Percentiles rank a stretch among this genome's conserved stretches.
These are phyloP conservation scores for Drosophila atripex DNA, from an alignment of 2,888 invertebrate species.

Conservation along the genomic window DNA sequence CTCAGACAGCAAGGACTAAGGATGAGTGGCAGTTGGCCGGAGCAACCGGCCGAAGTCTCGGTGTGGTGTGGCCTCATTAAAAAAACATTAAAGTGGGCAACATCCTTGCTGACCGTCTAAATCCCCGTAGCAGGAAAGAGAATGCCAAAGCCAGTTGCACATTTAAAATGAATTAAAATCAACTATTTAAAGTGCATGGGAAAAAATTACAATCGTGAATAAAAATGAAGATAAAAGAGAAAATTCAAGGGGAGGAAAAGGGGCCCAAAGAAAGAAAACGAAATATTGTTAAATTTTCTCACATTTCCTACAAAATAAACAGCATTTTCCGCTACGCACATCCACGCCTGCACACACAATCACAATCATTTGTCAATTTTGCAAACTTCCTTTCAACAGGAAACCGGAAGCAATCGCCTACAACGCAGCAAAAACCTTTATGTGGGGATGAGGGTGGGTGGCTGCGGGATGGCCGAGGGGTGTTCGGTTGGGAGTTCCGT, in stretches of 20 bases:
- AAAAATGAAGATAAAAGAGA: constrained; percentile 24
- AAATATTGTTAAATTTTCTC: constrained; percentile 70
- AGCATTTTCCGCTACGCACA: constrained; percentile 60
- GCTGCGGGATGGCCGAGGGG: background rate
- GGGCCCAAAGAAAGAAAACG: constrained; percentile 20
- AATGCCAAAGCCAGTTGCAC: constrained; percentile 40
- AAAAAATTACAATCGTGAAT: constrained; percentile 9
- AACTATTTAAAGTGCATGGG: constrained; percentile 37
- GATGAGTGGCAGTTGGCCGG: constrained; percentile 35
- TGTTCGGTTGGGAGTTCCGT: background rate
- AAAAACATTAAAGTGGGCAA: constrained; percentile 76
- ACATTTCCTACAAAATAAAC: constrained; percentile 71
- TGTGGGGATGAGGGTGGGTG: background rate
- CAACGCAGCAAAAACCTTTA: constrained; percentile 49
- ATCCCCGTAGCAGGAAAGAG: constrained; percentile 9
- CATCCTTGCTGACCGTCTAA: constrained; percentile 36
- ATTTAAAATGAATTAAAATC: constrained; percentile 60
- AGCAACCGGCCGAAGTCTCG: constrained; percentile 28
- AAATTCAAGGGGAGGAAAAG: constrained; percentile 15
- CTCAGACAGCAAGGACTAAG: constrained; percentile 33
- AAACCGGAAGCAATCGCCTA: constrained; percentile 78
- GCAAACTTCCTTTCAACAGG: constrained; percentile 74
- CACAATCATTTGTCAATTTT: constrained; percentile 76
- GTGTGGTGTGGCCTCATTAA: constrained; percentile 64
- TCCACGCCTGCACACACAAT: constrained; percentile 40